Evolutionary conservation across 2,113 vertebrate genomes (phyloP).

Genomic region (Scortum barcoo): DNA sequence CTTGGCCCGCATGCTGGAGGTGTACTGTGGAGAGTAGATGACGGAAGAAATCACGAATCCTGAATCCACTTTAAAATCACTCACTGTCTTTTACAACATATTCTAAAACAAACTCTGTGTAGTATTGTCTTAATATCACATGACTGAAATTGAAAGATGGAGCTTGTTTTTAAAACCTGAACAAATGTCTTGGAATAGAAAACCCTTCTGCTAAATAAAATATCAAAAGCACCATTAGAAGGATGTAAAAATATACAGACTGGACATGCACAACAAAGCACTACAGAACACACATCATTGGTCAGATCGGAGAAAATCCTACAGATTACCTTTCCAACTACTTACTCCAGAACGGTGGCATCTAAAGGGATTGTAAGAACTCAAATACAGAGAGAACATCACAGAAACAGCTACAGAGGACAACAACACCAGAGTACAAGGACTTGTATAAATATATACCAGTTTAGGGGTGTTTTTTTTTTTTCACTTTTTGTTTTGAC

Average conservation of each 20-base stretch:
- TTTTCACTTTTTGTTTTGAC: not conserved
- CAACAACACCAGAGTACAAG: slow-evolving; percentile 24
- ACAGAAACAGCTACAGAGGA: slow-evolving; percentile 42
- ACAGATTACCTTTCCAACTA: slow-evolving; percentile 37
- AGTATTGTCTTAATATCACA: slow-evolving; percentile 15
- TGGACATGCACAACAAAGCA: not conserved
- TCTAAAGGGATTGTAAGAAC: slow-evolving; percentile 46
- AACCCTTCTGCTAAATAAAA: slow-evolving; percentile 3
- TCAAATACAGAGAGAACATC: slow-evolving; percentile 25
- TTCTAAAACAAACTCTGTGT: slow-evolving; percentile 18
- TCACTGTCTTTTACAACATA: not conserved
- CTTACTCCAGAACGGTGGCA: not conserved
- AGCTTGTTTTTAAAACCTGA: not conserved
- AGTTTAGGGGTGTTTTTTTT: not conserved
- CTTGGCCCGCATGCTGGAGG: slow-evolving; percentile 99
- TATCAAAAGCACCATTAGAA: slow-evolving; percentile 17
- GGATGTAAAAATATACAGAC: not conserved
- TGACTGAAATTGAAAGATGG: not conserved
- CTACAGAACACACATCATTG: not conserved
- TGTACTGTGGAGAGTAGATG: slow-evolving; percentile 89
- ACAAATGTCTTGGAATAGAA: not conserved
- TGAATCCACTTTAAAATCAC: not conserved
- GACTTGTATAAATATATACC: not conserved
- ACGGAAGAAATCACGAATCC: not conserved
- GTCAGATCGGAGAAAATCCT: slow-evolving; percentile 41